Evolutionary conservation across 2,888 invertebrate genomes (phyloP).

Genomic region (Pristionchus fissidentatus): DNA sequence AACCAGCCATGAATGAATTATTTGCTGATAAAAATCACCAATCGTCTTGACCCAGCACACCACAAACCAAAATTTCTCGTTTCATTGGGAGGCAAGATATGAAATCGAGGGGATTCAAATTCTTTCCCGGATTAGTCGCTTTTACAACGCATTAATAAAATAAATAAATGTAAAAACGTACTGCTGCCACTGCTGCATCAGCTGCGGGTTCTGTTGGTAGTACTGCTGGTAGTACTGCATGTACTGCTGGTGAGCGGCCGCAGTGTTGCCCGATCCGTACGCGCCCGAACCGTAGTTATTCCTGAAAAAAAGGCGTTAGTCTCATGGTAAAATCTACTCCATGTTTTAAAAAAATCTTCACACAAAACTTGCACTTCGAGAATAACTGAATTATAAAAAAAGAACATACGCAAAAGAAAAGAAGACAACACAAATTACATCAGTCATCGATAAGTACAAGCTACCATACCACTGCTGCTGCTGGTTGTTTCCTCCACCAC

Average conservation of each 20-base stretch:
- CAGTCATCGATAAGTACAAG: neutral
- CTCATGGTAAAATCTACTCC: neutral
- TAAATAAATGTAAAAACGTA: constrained; percentile 12
- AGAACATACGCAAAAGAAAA: neutral
- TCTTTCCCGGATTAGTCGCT: too few relatives aligned
- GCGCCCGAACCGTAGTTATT: constrained; percentile 46
- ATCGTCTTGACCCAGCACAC: too few relatives aligned
- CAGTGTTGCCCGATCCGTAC: constrained; percentile 47
- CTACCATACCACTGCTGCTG: neutral
- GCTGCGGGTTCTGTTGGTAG: constrained; percentile 67
- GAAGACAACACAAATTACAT: neutral
- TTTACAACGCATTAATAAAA: neutral
- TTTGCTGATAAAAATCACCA: too few relatives aligned
- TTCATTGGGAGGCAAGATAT: neutral
- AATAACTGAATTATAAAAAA: neutral
- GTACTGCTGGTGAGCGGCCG: constrained; percentile 61
- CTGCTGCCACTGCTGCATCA: constrained; percentile 64
- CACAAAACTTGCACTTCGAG: neutral
- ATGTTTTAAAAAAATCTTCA: neutral
- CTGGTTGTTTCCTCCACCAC: constrained; percentile 23
- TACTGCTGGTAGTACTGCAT: constrained; percentile 69
- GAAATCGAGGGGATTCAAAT: neutral
- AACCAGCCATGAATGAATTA: neutral
- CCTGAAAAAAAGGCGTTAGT: constrained; percentile 18
- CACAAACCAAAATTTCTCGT: neutral